A percentile compares a stretch with the other conserved stretches of the same genome.
These are phyloP conservation scores for Aromia moschata DNA, from an alignment of 2,888 invertebrate genomes.

Conservation along the genomic window DNA sequence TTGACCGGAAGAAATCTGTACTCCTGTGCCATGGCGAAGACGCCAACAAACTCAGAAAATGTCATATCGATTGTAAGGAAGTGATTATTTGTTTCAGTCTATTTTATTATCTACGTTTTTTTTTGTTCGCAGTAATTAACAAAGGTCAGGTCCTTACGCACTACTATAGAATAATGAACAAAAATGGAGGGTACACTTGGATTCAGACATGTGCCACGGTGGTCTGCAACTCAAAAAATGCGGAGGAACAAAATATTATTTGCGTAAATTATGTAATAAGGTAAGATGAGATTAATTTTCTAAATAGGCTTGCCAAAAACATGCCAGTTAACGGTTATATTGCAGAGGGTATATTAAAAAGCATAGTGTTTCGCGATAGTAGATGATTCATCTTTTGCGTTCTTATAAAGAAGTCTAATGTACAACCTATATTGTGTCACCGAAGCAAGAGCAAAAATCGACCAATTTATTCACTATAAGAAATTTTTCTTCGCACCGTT, in stretches of 20 bases:
- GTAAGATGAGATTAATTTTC: constrained; percentile 64
- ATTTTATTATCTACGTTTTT: too few species aligned
- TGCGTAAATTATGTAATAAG: constrained; percentile 97
- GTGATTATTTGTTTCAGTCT: too few species aligned
- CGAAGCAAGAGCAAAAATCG: too few species aligned
- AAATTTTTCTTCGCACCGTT: too few species aligned
- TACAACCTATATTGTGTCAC: too few species aligned
- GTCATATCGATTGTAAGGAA: constrained; percentile 92
- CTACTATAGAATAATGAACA: constrained; percentile 96
- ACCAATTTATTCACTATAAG: too few species aligned
- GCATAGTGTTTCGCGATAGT: too few species aligned
- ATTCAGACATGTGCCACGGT: constrained; percentile 97
- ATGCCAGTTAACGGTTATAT: too few species aligned
- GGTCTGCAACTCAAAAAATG: constrained; percentile 93
- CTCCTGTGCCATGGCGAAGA: constrained; percentile 96
- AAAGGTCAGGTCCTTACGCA: constrained; percentile 97
- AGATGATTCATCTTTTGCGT: too few species aligned
- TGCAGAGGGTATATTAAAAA: too few species aligned
- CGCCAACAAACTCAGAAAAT: constrained; percentile 90
- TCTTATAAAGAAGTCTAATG: too few species aligned
- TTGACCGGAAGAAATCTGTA: constrained; percentile 93
- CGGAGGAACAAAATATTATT: constrained; percentile 96
- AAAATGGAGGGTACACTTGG: constrained; percentile 96
- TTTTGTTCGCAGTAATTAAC: constrained; percentile 83
- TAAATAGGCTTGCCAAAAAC: neutral